These are phyloP conservation scores for Siphonodentalium dalli DNA, from an alignment of 2,888 invertebrate species.

Conservation along the genomic window DNA sequence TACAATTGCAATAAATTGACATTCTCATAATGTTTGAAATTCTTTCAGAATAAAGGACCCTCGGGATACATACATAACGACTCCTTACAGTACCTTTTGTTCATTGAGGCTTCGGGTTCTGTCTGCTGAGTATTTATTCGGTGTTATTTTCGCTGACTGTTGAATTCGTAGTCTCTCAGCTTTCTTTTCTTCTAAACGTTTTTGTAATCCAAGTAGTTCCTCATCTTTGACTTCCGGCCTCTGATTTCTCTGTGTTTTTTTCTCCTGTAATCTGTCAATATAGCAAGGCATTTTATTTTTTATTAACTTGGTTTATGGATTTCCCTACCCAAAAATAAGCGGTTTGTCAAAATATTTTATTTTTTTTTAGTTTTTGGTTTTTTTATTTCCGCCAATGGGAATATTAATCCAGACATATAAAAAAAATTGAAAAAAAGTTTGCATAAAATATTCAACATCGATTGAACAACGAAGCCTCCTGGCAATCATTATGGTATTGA, in stretches of 20 bases:
- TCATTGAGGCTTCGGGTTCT: slow-evolving; percentile 42
- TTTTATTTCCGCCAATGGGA: no score
- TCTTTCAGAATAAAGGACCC: no score
- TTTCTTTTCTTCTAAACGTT: slow-evolving; percentile 51
- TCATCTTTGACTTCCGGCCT: slow-evolving; percentile 41
- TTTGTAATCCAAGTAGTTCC: slow-evolving; percentile 49
- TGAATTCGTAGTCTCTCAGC: slow-evolving; percentile 45
- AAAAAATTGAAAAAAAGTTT: not conserved
- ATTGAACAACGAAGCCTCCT: no score
- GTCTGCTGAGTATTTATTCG: slow-evolving; percentile 36
- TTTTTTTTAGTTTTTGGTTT: no score
- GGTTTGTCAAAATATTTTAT: not conserved
- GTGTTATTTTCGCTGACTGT: slow-evolving; percentile 33
- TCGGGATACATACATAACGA: no score
- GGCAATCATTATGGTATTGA: no score
- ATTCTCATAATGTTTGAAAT: no score
- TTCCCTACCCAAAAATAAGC: no score
- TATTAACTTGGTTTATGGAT: not conserved
- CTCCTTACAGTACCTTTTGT: no score
- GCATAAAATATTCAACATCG: no score
- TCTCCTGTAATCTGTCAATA: slow-evolving; percentile 42
- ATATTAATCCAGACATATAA: no score
- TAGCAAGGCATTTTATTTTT: not conserved
- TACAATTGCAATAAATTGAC: no score
- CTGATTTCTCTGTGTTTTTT: slow-evolving; percentile 39